Evolutionary conservation across 2,113 vertebrate species (phyloP).

Genomic region (Phyllopteryx taeniolatus): DNA sequence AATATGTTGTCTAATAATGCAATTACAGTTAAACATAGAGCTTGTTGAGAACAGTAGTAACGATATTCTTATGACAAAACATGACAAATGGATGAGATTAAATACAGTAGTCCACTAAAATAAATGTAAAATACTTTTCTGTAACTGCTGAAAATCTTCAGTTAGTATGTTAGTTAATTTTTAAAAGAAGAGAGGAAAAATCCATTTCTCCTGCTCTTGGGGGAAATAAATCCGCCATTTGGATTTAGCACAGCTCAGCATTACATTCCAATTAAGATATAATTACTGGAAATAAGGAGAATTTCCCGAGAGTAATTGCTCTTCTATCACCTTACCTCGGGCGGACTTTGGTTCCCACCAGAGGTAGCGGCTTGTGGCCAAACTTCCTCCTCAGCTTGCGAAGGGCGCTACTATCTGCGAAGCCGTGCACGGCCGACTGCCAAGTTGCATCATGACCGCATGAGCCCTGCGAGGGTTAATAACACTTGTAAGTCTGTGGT

Average conservation of each 20-base stretch:
- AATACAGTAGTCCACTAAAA: neutral
- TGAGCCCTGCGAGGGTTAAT: conserved; percentile 63
- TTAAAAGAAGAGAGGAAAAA: neutral
- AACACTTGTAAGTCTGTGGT: neutral
- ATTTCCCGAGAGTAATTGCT: conserved; percentile 23
- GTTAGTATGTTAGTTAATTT: neutral
- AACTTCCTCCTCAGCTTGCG: conserved; percentile 70
- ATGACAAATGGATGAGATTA: too few species aligned
- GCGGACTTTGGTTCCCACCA: conserved; percentile 72
- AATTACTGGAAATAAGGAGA: conserved; percentile 8
- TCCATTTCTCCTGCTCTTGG: neutral
- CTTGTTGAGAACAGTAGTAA: too few species aligned
- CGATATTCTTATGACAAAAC: too few species aligned
- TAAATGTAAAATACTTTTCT: neutral
- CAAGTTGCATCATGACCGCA: conserved; percentile 79
- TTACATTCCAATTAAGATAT: conserved; percentile 8
- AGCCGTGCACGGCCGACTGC: conserved; percentile 80
- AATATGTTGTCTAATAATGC: too few species aligned
- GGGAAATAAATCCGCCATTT: neutral
- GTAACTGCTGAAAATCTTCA: too few species aligned
- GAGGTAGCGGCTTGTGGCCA: conserved; percentile 73
- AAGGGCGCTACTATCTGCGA: conserved; percentile 68
- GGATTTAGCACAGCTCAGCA: neutral
- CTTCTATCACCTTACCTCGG: neutral
- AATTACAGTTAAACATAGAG: too few species aligned